A percentile compares a stretch with the other conserved stretches of the same genome.
phyloP scores from a whole-genome alignment of 2,888 invertebrate genomes.

The Argyra leucocephala region DNA sequence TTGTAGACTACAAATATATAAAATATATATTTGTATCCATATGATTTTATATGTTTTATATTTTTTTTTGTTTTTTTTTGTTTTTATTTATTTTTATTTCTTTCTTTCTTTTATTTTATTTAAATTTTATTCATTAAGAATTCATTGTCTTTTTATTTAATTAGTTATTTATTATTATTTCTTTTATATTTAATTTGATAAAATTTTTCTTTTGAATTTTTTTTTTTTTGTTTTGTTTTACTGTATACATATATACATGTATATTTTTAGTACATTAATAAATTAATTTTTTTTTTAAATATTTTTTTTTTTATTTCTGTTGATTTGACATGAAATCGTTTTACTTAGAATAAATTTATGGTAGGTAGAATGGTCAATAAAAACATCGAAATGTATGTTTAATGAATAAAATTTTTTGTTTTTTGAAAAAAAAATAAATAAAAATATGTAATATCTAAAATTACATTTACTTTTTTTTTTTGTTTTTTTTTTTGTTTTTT shows the following conservation, averaged over 20 bases:
- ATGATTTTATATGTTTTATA: neutral
- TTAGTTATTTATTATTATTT: neutral
- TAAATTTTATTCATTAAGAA: too few species aligned
- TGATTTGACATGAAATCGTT: neutral
- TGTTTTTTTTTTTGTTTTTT: neutral
- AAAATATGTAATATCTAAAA: too few species aligned
- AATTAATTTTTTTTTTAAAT: neutral
- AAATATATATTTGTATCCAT: neutral
- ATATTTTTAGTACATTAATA: too few species aligned
- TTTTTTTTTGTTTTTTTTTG: neutral
- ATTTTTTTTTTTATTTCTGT: neutral
- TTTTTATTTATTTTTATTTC: neutral
- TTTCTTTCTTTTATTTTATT: too few species aligned
- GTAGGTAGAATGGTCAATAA: neutral
- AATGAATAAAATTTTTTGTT: neutral
- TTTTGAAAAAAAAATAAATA: too few species aligned
- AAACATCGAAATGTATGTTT: neutral
- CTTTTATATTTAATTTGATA: neutral
- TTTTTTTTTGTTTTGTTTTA: too few species aligned
- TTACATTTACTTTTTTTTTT: neutral
- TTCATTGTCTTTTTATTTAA: neutral
- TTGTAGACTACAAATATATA: constrained; percentile 3
- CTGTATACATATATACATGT: too few species aligned
- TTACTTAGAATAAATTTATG: neutral
- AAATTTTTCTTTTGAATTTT: neutral